Evolutionary conservation across 2,113 vertebrate genomes (phyloP).

Genomic region (Eublepharis macularius): DNA sequence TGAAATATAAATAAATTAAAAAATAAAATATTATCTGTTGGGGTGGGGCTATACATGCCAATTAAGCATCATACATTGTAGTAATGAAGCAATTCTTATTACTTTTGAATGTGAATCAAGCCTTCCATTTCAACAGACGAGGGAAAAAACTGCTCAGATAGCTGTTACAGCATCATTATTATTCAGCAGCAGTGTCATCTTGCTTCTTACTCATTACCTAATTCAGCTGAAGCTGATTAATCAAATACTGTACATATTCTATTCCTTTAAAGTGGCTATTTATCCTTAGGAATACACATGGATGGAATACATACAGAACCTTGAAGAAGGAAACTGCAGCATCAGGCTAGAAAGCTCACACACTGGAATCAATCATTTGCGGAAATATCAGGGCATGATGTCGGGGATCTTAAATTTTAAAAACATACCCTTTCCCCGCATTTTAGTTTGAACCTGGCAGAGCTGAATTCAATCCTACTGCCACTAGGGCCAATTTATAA

Average conservation of each 20-base stretch:
- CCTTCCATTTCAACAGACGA: neutral
- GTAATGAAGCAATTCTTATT: neutral
- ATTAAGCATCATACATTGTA: neutral
- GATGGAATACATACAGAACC: neutral
- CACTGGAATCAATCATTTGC: conserved; percentile 1
- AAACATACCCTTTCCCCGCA: neutral
- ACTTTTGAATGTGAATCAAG: neutral
- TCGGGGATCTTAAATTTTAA: neutral
- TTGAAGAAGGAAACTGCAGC: neutral
- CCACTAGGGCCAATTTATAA: conserved; percentile 19
- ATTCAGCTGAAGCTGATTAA: neutral
- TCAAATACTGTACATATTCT: neutral
- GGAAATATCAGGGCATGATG: neutral
- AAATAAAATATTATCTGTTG: neutral
- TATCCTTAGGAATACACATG: neutral
- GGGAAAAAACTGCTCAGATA: neutral
- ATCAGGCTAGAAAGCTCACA: neutral
- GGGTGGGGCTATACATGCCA: too few relatives aligned
- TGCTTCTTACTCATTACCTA: neutral
- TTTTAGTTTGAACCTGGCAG: conserved; percentile 18
- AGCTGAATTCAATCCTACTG: rapidly evolving
- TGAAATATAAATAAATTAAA: too few relatives aligned
- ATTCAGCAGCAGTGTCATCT: neutral
- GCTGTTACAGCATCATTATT: neutral
- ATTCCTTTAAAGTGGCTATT: neutral